Evolutionary conservation across 2,797 vertebrate species (phyloP).

Genomic region (Echiichthys vipera): DNA sequence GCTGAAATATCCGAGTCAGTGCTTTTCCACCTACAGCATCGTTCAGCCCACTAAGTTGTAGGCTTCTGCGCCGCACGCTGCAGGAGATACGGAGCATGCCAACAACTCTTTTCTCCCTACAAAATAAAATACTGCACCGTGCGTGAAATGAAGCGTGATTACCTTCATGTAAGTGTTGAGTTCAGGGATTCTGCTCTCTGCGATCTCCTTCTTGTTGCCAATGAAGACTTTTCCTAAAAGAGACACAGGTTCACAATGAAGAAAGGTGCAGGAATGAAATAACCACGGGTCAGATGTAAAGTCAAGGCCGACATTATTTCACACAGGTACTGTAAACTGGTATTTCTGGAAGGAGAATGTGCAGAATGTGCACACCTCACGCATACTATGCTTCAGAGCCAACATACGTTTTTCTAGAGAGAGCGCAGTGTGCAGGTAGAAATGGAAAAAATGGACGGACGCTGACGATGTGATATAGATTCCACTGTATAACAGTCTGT

Average conservation of each 20-base stretch:
- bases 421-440: neutral
- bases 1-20: conserved; percentile 70
- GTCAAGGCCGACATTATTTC: neutral
- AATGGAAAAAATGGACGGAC: neutral
- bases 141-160: conserved; percentile 19
- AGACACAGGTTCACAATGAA: conserved; percentile 1
- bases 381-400: neutral
- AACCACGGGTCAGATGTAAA: neutral
- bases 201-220: conserved; percentile 94
- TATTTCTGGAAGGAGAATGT: neutral
- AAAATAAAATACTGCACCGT: neutral
- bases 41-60: conserved; percentile 69
- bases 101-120: conserved; percentile 33
- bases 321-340: neutral
- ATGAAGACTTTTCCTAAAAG: conserved; percentile 92
- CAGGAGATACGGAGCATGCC: conserved; percentile 53
- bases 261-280: neutral
- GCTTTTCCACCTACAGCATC: conserved; percentile 73
- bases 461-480: too few species aligned
- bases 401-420: neutral
- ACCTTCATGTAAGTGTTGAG: conserved; percentile 97
- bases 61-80: conserved; percentile 46
- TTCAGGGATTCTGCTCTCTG: conserved; percentile 91
- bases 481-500: too few species aligned
- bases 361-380: conserved; percentile 9